A percentile compares a stretch with the other conserved stretches of the same genome.
phyloP scores from a whole-genome alignment of 2,888 invertebrate genomes.

The Chymomyza caudatula region DNA sequence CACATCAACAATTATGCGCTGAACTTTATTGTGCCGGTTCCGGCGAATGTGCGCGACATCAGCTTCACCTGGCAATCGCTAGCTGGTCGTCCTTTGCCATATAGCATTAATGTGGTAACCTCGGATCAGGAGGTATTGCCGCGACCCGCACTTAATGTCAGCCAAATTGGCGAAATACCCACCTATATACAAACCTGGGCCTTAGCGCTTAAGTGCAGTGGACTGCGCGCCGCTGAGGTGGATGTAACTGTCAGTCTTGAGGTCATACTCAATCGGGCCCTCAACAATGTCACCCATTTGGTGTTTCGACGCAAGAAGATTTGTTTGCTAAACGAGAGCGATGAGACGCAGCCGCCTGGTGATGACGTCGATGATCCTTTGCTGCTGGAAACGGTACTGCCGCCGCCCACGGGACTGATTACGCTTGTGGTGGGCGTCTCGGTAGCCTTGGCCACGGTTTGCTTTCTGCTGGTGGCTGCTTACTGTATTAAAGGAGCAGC shows the following conservation, averaged over 20 bases:
- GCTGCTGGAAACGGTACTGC: conserved; percentile 73
- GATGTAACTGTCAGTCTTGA: conserved; percentile 90
- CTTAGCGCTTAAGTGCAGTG: conserved; percentile 89
- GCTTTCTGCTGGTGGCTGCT: conserved; percentile 73
- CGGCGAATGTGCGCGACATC: conserved; percentile 88
- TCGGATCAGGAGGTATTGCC: conserved; percentile 87
- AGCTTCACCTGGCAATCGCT: conserved; percentile 96
- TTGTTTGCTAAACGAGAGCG: conserved; percentile 80
- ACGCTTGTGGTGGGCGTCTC: conserved; percentile 76
- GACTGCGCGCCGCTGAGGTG: conserved; percentile 88
- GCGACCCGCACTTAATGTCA: conserved; percentile 89
- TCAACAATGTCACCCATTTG: conserved; percentile 85
- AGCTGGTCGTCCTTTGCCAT: conserved; percentile 87
- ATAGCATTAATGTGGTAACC: conserved; percentile 87
- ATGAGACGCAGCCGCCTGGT: conserved; percentile 40
- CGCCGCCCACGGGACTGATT: conserved; percentile 76
- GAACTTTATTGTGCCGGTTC: conserved; percentile 91
- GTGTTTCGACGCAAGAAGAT: conserved; percentile 91
- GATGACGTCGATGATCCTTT: conserved; percentile 72
- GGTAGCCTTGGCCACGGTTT: conserved; percentile 75
- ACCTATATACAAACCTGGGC: conserved; percentile 88
- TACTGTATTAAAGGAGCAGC: conserved; percentile 77
- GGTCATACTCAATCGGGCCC: conserved; percentile 84
- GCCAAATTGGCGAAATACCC: conserved; percentile 89
- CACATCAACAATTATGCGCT: conserved; percentile 94